Conservation (phyloP, 2,888 invertebrate species). For the Drosophila demipolita region DNA sequence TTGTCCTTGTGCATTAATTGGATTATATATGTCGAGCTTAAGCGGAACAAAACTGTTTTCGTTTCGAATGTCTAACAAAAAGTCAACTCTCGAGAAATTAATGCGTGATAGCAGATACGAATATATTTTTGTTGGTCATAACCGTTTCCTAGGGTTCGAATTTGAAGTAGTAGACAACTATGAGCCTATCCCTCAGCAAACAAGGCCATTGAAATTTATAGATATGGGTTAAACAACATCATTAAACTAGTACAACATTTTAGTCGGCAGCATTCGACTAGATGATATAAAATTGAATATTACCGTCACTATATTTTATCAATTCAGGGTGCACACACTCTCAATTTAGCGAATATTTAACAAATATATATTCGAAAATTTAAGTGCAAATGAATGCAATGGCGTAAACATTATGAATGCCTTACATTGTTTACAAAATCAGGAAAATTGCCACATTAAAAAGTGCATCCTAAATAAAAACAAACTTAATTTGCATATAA, state of each 20-base stretch:
- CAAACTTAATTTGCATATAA: background rate
- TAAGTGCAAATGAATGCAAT: constrained; percentile 31
- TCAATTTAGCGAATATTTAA: constrained; percentile 3
- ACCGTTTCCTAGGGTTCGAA: background rate
- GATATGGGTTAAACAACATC: background rate
- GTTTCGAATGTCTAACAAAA: constrained; percentile 29
- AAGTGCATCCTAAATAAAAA: constrained; percentile 10
- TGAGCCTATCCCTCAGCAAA: background rate
- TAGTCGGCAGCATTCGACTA: background rate
- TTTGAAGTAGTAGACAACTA: background rate
- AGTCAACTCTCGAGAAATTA: constrained; percentile 28
- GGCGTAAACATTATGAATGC: constrained; percentile 23
- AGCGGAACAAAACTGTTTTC: constrained; percentile 63
- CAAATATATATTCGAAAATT: constrained; percentile 15
- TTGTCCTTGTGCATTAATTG: constrained; percentile 71
- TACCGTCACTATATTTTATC: constrained; percentile 10
- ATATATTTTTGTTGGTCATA: background rate
- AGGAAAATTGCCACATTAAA: constrained; percentile 4
- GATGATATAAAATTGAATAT: background rate
- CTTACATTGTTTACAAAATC: constrained; percentile 11
- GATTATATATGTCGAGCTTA: constrained; percentile 73
- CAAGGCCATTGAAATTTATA: background rate
- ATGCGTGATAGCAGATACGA: background rate
- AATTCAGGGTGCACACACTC: background rate
- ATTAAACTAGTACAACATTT: background rate